Percentiles rank a stretch among this genome's conserved stretches.
Evolutionary conservation across 2,888 invertebrate species (phyloP).

Genomic region (Trichopria drosophilae): DNA sequence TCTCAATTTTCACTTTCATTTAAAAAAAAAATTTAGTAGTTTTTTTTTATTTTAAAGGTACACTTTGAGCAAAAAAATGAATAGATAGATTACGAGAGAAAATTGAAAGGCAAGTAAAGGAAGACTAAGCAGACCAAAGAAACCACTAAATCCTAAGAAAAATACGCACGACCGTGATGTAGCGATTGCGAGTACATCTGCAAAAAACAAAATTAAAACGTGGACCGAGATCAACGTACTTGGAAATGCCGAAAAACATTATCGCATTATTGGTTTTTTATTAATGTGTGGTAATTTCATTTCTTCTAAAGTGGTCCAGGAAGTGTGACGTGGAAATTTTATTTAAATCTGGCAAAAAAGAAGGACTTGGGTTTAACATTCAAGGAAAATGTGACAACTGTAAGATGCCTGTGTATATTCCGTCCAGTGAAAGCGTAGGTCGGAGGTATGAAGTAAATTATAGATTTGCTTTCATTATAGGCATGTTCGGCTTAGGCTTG

Average conservation of each 20-base stretch:
- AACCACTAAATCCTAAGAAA: conserved; percentile 1
- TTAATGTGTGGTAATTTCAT: background rate
- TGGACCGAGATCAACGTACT: background rate
- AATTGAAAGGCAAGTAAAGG: background rate
- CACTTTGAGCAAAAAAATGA: conserved; percentile 4
- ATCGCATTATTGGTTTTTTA: too few species aligned
- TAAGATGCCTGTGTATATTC: conserved; percentile 5
- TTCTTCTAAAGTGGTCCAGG: conserved; percentile 5
- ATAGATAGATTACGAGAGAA: conserved; percentile 4
- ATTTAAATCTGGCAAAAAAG: conserved; percentile 13
- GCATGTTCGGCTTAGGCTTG: conserved; percentile 12
- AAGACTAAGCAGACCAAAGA: background rate
- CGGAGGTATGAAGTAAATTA: conserved; percentile 6
- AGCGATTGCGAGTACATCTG: conserved; percentile 6
- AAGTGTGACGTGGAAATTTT: conserved; percentile 5
- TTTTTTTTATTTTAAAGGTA: background rate
- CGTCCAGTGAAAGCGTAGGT: conserved; percentile 12
- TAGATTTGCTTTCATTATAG: conserved; percentile 13
- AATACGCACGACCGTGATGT: conserved; percentile 2
- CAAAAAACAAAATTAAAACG: conserved; percentile 10
- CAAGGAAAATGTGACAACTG: conserved; percentile 1
- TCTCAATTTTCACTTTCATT: too few species aligned
- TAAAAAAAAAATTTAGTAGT: conserved; percentile 1
- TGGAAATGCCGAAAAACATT: conserved; percentile 8
- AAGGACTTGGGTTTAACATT: conserved; percentile 14